These are phyloP conservation scores for Parazoanthus swiftii DNA, from an alignment of 92 coral and sea anemone species.

Conservation along the genomic window DNA sequence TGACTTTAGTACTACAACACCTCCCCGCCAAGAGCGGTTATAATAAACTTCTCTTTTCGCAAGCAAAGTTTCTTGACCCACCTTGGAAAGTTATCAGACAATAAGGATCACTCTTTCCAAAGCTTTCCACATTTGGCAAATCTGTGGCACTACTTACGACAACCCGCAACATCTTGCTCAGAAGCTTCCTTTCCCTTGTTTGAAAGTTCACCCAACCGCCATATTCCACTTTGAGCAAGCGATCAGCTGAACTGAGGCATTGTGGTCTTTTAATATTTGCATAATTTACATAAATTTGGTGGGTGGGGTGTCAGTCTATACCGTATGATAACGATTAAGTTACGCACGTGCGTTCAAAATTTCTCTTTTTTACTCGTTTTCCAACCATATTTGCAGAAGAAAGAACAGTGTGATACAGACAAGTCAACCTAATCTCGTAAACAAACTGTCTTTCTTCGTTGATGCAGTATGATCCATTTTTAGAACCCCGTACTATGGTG, in stretches of 20 bases:
- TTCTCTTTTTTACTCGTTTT: neutral
- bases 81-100: slow-evolving; percentile 77
- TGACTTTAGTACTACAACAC: slow-evolving; percentile 9
- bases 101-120: slow-evolving; percentile 67
- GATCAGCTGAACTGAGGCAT: slow-evolving; percentile 2
- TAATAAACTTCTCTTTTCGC: neutral
- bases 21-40: neutral
- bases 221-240: slow-evolving; percentile 6
- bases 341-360: neutral
- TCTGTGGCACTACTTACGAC: slow-evolving; percentile 79
- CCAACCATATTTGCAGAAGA: neutral
- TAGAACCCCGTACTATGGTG: neutral
- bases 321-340: too few species aligned
- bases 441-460: neutral
- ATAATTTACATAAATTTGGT: slow-evolving; percentile 43
- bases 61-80: slow-evolving; percentile 37
- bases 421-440: neutral
- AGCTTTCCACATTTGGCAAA: slow-evolving; percentile 76
- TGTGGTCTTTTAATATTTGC: slow-evolving; percentile 16
- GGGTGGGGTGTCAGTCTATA: slow-evolving; percentile 31
- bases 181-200: neutral
- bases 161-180: slow-evolving; percentile 70
- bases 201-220: slow-evolving; percentile 45
- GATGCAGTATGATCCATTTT: neutral
- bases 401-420: neutral